Percentiles rank a stretch among this genome's conserved stretches.
Conservation (phyloP, 2,888 invertebrate species). For the Steinernema hermaphroditum region DNA sequence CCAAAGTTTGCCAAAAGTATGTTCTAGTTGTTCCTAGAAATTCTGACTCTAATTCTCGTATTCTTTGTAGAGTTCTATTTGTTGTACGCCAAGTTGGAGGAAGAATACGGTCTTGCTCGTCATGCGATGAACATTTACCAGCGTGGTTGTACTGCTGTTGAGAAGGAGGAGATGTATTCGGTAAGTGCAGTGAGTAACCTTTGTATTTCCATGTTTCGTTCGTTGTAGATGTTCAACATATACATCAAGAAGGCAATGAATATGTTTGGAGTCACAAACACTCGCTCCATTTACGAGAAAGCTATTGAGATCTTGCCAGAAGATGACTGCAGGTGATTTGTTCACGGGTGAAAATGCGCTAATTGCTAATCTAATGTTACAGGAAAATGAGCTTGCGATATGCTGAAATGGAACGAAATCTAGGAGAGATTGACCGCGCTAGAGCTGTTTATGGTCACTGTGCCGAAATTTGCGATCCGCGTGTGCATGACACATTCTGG, state of each 20-base stretch:
- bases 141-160: slow-evolving; percentile 86
- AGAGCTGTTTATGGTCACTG: slow-evolving; percentile 95
- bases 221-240: slow-evolving; percentile 84
- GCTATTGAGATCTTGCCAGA: slow-evolving; percentile 91
- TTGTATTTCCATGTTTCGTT: not conserved
- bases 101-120: slow-evolving; percentile 92
- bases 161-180: slow-evolving; percentile 90
- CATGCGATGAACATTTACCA: slow-evolving; percentile 99
- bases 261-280: slow-evolving; percentile 94
- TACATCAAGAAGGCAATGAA: slow-evolving; percentile 97
- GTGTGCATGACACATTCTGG: slow-evolving; percentile 92
- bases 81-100: slow-evolving; percentile 95
- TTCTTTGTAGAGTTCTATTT: slow-evolving; percentile 84
- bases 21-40: slow-evolving; percentile 28
- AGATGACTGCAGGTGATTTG: slow-evolving; percentile 75
- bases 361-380: slow-evolving; percentile 8
- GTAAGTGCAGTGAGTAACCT: slow-evolving; percentile 66
- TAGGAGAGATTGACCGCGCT: slow-evolving; percentile 96
- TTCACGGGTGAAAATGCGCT: not conserved
- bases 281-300: slow-evolving; percentile 94
- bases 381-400: slow-evolving; percentile 85
- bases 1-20: slow-evolving; percentile 86
- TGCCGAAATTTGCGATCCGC: slow-evolving; percentile 97
- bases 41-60: slow-evolving; percentile 28
- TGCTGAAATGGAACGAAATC: slow-evolving; percentile 94